Evolutionary conservation across 35 echinoderm and acorn worm genomes (phyloP).

Genomic region (Chiridota heheva): DNA sequence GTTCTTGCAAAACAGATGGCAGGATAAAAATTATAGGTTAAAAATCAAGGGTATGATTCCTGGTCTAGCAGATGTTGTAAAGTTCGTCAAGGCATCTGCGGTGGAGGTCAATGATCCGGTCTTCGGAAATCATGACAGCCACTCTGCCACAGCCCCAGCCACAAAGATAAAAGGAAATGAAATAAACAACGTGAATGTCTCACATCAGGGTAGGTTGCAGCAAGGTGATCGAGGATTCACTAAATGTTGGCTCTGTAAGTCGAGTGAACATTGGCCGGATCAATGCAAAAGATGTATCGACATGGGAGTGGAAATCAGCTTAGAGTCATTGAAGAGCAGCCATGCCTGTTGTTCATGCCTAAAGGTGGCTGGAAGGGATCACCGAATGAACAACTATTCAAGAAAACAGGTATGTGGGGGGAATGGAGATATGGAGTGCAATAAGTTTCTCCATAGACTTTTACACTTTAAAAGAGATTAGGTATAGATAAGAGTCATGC

Average conservation of each 20-base stretch:
- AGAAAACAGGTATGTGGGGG: slow-evolving; percentile 15
- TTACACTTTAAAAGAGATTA: not conserved
- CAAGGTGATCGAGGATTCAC: too few relatives aligned
- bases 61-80: slow-evolving; percentile 6
- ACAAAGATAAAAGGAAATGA: not conserved
- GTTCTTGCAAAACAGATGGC: slow-evolving; percentile 7
- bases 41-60: not conserved
- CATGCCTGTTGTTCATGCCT: slow-evolving; percentile 44
- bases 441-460: slow-evolving; percentile 17
- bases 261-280: slow-evolving; percentile 37
- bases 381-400: slow-evolving; percentile 32
- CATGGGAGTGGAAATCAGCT: slow-evolving; percentile 1
- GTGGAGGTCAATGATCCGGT: slow-evolving; percentile 27
- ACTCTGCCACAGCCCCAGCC: not conserved
- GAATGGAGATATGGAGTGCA: not conserved
- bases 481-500: not conserved
- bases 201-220: not conserved
- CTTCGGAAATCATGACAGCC: slow-evolving; percentile 1
- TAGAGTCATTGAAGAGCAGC: slow-evolving; percentile 1
- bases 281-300: slow-evolving; percentile 24
- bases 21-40: not conserved
- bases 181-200: not conserved
- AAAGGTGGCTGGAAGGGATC: slow-evolving; percentile 41
- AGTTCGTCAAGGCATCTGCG: slow-evolving; percentile 9
- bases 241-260: slow-evolving; percentile 51